Conservation (phyloP, 2,888 invertebrate species). For the Acanthoscelides obtectus region DNA sequence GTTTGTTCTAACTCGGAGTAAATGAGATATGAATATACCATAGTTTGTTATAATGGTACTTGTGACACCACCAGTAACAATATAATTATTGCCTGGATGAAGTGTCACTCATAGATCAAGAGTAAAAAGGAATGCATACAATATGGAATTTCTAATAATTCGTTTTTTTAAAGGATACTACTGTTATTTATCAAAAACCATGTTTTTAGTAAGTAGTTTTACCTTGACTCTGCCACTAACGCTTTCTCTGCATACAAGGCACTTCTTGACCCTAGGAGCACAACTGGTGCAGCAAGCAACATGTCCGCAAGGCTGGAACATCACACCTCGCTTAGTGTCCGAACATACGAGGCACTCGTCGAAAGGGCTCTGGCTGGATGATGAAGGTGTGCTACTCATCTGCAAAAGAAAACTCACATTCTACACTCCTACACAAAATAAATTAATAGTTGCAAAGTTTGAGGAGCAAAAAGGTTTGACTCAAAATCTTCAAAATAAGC, state of each 20-base stretch:
- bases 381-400: neutral
- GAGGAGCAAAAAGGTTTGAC: too few species aligned
- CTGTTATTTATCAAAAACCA: too few species aligned
- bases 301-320: constrained; percentile 89
- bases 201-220: constrained; percentile 17
- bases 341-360: constrained; percentile 96
- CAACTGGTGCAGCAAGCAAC: constrained; percentile 91
- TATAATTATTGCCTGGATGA: too few species aligned
- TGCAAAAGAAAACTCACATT: neutral
- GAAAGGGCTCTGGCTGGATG: constrained; percentile 32
- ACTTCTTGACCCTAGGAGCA: constrained; percentile 87
- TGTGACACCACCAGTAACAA: too few species aligned
- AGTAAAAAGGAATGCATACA: neutral
- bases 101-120: too few species aligned
- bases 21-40: too few species aligned
- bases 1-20: too few species aligned
- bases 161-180: too few species aligned
- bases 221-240: constrained; percentile 76
- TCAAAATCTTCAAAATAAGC: too few species aligned
- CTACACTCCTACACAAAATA: too few species aligned
- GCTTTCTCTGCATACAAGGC: constrained; percentile 84
- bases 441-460: too few species aligned
- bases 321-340: constrained; percentile 84
- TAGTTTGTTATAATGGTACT: too few species aligned
- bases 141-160: neutral